phyloP scores from a whole-genome alignment of 2,888 invertebrate genomes.

The Odontothrips loti region DNA sequence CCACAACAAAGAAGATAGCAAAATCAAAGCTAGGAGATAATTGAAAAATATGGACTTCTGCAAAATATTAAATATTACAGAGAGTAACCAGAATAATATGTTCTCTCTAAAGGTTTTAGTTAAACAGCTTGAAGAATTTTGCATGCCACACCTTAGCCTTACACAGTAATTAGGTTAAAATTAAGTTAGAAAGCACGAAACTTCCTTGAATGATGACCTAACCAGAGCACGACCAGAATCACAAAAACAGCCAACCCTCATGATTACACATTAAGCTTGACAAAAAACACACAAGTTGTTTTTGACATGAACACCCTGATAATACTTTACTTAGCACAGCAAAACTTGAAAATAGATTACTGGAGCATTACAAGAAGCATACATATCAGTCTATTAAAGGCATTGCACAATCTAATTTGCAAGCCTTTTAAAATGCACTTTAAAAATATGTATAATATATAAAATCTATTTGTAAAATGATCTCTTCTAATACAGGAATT shows the following conservation, averaged over 20 bases:
- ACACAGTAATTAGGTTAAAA: too few relatives aligned
- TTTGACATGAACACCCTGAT: background rate
- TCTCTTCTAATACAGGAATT: background rate
- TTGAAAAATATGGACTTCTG: too few relatives aligned
- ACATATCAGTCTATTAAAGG: slow-evolving; percentile 7
- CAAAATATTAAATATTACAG: too few relatives aligned
- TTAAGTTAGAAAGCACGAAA: too few relatives aligned
- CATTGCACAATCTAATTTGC: background rate
- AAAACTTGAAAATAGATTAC: background rate
- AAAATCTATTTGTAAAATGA: background rate
- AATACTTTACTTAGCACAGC: background rate
- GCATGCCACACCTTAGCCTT: too few relatives aligned
- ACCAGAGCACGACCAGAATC: background rate
- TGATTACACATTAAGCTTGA: too few relatives aligned
- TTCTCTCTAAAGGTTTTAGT: too few relatives aligned
- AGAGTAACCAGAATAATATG: too few relatives aligned
- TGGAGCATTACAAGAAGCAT: background rate
- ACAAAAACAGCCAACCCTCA: background rate
- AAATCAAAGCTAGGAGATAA: too few relatives aligned
- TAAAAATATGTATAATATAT: background rate
- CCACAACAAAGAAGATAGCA: too few relatives aligned
- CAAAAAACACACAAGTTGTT: too few relatives aligned
- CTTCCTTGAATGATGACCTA: background rate
- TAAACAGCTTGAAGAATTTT: too few relatives aligned
- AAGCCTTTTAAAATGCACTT: slow-evolving; percentile 12